These are phyloP conservation scores for Corvus hawaiiensis DNA, from an alignment of 2,113 vertebrate genomes.

Conservation along the genomic window DNA sequence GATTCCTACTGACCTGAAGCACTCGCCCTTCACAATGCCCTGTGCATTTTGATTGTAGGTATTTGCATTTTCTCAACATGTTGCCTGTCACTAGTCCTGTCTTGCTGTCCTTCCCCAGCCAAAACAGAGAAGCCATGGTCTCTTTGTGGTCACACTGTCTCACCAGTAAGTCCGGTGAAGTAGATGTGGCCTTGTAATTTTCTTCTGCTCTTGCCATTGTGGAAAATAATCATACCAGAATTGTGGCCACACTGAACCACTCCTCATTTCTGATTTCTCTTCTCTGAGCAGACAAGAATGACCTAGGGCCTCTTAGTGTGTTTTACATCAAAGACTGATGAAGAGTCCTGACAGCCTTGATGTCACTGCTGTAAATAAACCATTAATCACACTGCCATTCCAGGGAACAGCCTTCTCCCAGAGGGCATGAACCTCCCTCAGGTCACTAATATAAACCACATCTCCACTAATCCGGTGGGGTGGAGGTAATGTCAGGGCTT, in stretches of 20 bases:
- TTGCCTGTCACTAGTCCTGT: neutral
- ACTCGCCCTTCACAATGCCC: neutral
- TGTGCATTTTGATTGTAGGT: neutral
- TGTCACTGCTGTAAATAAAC: slow-evolving; percentile 82
- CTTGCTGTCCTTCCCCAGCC: neutral
- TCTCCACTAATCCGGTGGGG: slow-evolving; percentile 53
- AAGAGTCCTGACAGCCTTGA: slow-evolving; percentile 77
- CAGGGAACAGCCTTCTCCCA: slow-evolving; percentile 70
- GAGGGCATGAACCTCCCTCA: slow-evolving; percentile 79
- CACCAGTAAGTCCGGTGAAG: neutral
- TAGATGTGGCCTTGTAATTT: neutral
- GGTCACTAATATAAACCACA: slow-evolving; percentile 85
- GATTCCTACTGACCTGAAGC: neutral
- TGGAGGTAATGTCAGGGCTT: slow-evolving; percentile 21
- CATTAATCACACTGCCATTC: slow-evolving; percentile 82
- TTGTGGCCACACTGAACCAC: neutral
- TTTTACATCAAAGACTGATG: slow-evolving; percentile 83
- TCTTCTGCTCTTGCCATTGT: neutral
- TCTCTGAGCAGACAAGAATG: slow-evolving; percentile 71
- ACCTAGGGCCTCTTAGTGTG: slow-evolving; percentile 74
- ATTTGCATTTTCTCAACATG: neutral
- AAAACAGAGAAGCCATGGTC: neutral
- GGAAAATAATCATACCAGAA: neutral
- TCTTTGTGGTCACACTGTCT: neutral
- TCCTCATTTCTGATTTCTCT: slow-evolving; percentile 67